Evolutionary conservation across 2,113 vertebrate genomes (phyloP).

Genomic region (Syrmaticus mikado): DNA sequence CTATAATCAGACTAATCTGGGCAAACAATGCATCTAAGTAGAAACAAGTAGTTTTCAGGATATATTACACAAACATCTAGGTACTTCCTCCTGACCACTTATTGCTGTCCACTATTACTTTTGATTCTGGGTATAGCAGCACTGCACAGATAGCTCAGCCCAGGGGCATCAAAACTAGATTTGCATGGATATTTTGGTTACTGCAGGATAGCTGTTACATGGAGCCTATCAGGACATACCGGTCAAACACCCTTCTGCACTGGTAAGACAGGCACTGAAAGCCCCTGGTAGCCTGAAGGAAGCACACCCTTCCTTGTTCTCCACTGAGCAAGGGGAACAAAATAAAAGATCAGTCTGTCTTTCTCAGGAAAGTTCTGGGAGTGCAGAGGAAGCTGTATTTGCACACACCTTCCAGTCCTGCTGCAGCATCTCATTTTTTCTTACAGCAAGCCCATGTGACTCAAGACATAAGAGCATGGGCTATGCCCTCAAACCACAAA

Average conservation of each 20-base stretch:
- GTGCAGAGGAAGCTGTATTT: neutral
- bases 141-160: neutral
- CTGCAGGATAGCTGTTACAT: neutral
- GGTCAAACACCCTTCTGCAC: neutral
- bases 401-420: neutral
- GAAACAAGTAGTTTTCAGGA: neutral
- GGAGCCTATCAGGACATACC: neutral
- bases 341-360: neutral
- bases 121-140: neutral
- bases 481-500: neutral
- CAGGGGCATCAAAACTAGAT: neutral
- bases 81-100: neutral
- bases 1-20: neutral
- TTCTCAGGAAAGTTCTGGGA: neutral
- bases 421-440: neutral
- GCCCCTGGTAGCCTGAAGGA: neutral
- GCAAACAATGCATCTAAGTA: neutral
- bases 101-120: neutral
- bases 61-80: neutral
- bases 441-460: neutral
- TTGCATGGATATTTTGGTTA: neutral
- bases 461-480: neutral
- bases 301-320: neutral
- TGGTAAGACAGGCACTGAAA: neutral
- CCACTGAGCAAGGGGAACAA: fast-evolving